A percentile compares a stretch with the other conserved stretches of the same genome.
Evolutionary conservation across 2,888 invertebrate genomes (phyloP).

Genomic region (Cataglyphis cursor): DNA sequence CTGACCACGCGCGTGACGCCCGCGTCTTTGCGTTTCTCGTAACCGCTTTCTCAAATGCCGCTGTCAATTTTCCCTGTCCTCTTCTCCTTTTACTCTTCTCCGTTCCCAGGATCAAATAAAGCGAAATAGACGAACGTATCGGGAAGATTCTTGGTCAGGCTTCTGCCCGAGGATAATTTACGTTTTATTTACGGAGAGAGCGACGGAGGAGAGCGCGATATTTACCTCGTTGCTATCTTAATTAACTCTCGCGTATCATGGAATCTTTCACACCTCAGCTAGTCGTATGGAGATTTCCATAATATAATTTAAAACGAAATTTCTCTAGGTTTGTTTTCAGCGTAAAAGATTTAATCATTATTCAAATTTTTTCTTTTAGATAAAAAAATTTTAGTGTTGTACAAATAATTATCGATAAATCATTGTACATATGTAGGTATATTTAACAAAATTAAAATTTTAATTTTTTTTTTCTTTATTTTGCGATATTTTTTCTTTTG

Average conservation of each 20-base stretch:
- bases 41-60: slow-evolving; percentile 32
- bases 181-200: background rate
- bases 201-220: background rate
- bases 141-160: background rate
- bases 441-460: slow-evolving; percentile 1
- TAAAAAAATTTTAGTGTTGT: background rate
- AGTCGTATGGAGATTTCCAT: background rate
- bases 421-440: background rate
- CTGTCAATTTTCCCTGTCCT: slow-evolving; percentile 15
- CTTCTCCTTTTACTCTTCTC: background rate
- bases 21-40: slow-evolving; percentile 7
- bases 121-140: background rate
- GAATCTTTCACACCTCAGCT: background rate
- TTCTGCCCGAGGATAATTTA: background rate
- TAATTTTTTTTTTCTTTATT: background rate
- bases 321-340: background rate
- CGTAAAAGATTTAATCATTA: background rate
- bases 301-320: background rate
- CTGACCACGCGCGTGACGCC: background rate
- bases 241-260: slow-evolving; percentile 8
- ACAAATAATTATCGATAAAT: slow-evolving; percentile 23
- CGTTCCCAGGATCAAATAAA: slow-evolving; percentile 4
- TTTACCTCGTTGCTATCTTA: slow-evolving; percentile 12
- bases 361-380: slow-evolving; percentile 2
- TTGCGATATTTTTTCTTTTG: background rate